These are phyloP conservation scores for Disparrhopalites patrizii DNA, from an alignment of 2,888 invertebrate species.

Conservation along the genomic window DNA sequence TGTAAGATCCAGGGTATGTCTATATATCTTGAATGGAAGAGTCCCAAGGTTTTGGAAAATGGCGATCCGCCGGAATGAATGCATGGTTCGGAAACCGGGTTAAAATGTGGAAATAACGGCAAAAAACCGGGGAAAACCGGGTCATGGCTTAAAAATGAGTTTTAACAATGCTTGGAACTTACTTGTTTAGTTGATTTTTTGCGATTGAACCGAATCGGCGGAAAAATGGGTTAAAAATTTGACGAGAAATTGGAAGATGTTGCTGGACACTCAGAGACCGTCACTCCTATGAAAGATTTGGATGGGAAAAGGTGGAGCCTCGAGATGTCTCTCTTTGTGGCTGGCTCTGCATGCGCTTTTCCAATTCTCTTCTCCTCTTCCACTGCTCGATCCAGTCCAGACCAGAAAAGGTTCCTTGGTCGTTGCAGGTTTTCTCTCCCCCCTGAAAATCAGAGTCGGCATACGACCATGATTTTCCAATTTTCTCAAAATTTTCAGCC, in stretches of 20 bases:
- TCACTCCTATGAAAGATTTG: constrained; percentile 14
- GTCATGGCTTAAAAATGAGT: background rate
- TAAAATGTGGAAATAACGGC: background rate
- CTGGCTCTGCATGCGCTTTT: background rate
- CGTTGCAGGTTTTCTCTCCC: too few species aligned
- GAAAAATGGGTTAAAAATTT: constrained; percentile 6
- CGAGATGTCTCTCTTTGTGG: background rate
- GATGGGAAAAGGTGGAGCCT: background rate
- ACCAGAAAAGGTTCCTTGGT: too few species aligned
- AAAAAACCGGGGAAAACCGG: background rate
- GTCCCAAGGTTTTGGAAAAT: constrained; percentile 1
- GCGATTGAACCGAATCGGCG: background rate
- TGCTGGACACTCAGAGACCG: constrained; percentile 19
- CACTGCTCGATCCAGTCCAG: background rate
- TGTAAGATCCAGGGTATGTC: too few species aligned
- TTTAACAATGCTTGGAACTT: too few species aligned
- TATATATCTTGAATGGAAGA: too few species aligned
- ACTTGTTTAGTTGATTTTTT: constrained; percentile 8
- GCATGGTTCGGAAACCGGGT: background rate
- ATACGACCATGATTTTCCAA: too few species aligned
- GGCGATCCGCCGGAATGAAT: constrained; percentile 19
- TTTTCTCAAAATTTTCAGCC: too few species aligned
- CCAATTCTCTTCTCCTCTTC: background rate
- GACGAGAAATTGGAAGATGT: constrained; percentile 3
- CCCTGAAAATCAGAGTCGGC: too few species aligned